Percentiles rank a stretch among this genome's conserved stretches.
Conservation (phyloP, 2,888 invertebrate species). For the Drosophila pseudotakahashii region DNA sequence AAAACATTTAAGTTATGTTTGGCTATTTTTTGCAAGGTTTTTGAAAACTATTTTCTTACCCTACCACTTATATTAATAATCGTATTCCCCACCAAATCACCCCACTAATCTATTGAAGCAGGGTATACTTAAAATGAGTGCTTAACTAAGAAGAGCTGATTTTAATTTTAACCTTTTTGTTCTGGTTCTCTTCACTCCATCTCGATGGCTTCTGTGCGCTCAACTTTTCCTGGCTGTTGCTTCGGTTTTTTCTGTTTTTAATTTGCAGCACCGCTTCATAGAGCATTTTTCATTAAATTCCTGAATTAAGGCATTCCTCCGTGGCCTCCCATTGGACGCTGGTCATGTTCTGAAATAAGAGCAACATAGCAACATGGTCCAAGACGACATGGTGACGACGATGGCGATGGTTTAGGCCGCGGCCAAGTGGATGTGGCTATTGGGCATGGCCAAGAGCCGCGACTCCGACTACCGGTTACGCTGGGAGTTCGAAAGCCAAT, state of each 20-base stretch:
- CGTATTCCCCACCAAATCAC: background rate
- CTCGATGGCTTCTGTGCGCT: conserved; percentile 60
- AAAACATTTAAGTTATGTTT: too few relatives aligned
- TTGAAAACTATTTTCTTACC: too few relatives aligned
- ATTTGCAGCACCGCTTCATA: conserved; percentile 71
- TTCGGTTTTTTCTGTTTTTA: conserved; percentile 50
- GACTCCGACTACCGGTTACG: conserved; percentile 67
- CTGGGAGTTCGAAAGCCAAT: conserved; percentile 47
- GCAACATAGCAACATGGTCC: conserved; percentile 74
- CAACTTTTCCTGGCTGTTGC: conserved; percentile 50
- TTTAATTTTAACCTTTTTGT: conserved; percentile 77
- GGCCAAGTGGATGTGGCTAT: conserved; percentile 47
- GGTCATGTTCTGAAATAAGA: conserved; percentile 73
- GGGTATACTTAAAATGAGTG: conserved; percentile 18
- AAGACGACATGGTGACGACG: conserved; percentile 39
- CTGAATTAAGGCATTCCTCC: conserved; percentile 76
- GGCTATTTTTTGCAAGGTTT: too few relatives aligned
- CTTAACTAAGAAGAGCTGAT: conserved; percentile 48
- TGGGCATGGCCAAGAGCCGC: conserved; percentile 22
- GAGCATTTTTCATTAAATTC: conserved; percentile 81
- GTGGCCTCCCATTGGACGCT: conserved; percentile 61
- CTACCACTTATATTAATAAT: too few relatives aligned
- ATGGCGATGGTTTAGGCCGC: conserved; percentile 29
- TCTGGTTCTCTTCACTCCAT: conserved; percentile 21
- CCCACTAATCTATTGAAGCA: background rate